A percentile compares a stretch with the other conserved stretches of the same genome.
Evolutionary conservation across 2,113 vertebrate species (phyloP).

Genomic region (Pipra filicauda): DNA sequence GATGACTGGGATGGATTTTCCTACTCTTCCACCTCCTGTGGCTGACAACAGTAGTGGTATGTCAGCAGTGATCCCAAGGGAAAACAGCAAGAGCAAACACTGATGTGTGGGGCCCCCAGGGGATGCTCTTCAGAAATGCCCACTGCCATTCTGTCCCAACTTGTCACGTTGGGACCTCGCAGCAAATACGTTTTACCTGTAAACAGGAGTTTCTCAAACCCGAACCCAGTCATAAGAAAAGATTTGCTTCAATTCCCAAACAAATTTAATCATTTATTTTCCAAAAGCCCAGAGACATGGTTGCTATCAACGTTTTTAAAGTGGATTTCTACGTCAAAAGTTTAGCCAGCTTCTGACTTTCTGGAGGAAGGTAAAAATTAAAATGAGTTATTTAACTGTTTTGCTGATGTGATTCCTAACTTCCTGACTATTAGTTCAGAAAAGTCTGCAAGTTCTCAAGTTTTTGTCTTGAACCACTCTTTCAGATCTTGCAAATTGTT

Average conservation of each 20-base stretch:
- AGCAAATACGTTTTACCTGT: not conserved
- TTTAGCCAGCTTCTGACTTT: not conserved
- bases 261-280: not conserved
- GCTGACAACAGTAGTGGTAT: not conserved
- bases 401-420: not conserved
- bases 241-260: not conserved
- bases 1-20: not conserved
- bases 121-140: not conserved
- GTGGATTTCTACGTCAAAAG: not conserved
- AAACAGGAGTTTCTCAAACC: not conserved
- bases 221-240: not conserved
- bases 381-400: not conserved
- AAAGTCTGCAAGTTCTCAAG: not conserved
- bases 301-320: not conserved
- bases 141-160: not conserved
- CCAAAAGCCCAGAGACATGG: not conserved
- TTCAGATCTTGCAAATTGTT: not conserved
- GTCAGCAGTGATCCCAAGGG: not conserved
- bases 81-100: not conserved
- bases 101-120: rapidly evolving
- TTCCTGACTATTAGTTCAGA: not conserved
- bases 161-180: not conserved
- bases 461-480: not conserved
- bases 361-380: not conserved
- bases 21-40: not conserved